Conservation (phyloP, 1,140 invertebrate species). For the Pseudobourletiella spinata region DNA sequence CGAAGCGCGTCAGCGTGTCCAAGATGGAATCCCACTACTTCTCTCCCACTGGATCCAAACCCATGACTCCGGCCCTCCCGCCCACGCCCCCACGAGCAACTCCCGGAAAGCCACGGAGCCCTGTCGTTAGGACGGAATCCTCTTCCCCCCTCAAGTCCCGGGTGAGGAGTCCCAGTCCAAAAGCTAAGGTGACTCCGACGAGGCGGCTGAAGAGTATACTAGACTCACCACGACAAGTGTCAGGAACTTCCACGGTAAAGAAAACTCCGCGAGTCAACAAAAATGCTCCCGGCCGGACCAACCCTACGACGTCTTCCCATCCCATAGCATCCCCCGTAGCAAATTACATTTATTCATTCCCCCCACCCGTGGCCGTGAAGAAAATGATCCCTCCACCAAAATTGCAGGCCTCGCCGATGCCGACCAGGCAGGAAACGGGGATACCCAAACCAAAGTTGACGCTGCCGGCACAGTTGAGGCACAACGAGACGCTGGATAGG, state of each 20-base stretch:
- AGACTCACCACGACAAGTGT: neutral
- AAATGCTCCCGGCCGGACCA: too few relatives aligned
- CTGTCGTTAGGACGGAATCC: neutral
- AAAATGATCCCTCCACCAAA: neutral
- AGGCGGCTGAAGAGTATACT: neutral
- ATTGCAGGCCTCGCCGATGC: neutral
- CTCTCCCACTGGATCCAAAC: neutral
- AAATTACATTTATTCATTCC: slow-evolving; percentile 8
- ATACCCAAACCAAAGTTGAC: neutral
- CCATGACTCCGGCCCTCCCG: too few relatives aligned
- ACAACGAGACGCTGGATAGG: too few relatives aligned
- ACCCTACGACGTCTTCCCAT: neutral
- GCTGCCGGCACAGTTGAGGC: too few relatives aligned
- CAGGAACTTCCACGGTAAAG: neutral
- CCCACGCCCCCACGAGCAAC: neutral
- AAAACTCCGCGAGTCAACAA: too few relatives aligned
- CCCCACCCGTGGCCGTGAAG: neutral
- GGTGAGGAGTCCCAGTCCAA: too few relatives aligned
- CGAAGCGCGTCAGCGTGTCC: neutral
- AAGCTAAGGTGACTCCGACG: neutral
- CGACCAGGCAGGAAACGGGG: neutral
- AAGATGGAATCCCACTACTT: neutral
- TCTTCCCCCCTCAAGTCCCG: neutral
- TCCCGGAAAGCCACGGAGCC: neutral
- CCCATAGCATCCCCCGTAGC: slow-evolving; percentile 9